Percentiles rank a stretch among this genome's conserved stretches.
These are phyloP conservation scores for Oryctolagus cuniculus DNA, from an alignment of 2,113 vertebrate genomes.

Conservation along the genomic window mOryCun1.1 NC_091441.1:97311501-97312000, in stretches of 20 bases:
- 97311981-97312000: conserved; percentile 91
- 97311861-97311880: neutral
- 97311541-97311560: neutral
- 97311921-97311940: conserved; percentile 95
- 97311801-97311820: neutral
- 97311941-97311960: conserved; percentile 94
- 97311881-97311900: neutral
- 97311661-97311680: neutral
- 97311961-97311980: conserved; percentile 83
- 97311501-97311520: neutral
- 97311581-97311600: neutral
- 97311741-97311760: neutral
- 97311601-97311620: neutral
- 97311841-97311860: neutral
- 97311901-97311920: conserved; percentile 85
- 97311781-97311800: neutral
- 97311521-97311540: neutral
- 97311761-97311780: neutral
- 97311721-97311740: neutral
- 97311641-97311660: neutral
- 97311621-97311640: neutral
- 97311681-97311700: neutral
- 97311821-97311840: neutral
- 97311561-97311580: neutral
- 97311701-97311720: neutral